Conservation (phyloP, 2,888 invertebrate genomes). For the Julus scanicus region DNA sequence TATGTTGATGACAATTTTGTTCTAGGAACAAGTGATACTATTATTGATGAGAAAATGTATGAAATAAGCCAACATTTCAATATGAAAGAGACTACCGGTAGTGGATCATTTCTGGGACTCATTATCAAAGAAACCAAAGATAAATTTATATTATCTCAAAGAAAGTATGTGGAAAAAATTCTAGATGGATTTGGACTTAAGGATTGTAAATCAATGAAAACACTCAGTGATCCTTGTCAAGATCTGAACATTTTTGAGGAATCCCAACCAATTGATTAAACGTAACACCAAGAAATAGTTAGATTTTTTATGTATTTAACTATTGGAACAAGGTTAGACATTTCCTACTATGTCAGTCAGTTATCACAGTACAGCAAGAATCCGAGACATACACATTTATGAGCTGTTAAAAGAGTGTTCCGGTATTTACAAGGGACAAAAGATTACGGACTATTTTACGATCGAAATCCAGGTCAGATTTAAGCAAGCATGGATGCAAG, state of each 20-base stretch:
- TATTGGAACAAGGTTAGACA: constrained; percentile 41
- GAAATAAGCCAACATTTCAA: not conserved
- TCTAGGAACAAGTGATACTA: not conserved
- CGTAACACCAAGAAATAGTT: not conserved
- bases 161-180: not conserved
- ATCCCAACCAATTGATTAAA: not conserved
- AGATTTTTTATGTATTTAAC: not conserved
- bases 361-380: constrained; percentile 30
- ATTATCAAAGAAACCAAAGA: not conserved
- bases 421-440: not conserved
- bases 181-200: not conserved
- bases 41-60: not conserved
- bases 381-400: not conserved
- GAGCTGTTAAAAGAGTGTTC: not conserved
- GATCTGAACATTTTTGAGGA: not conserved
- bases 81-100: not conserved
- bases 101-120: not conserved
- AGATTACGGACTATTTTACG: not conserved
- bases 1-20: constrained; percentile 33
- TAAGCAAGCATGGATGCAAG: constrained; percentile 9
- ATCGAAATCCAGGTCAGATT: not conserved
- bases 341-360: not conserved
- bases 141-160: constrained; percentile 22
- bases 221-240: not conserved
- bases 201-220: not conserved